Conservation (phyloP, 1,140 invertebrate species). For the Bombus vancouverensis region DNA sequence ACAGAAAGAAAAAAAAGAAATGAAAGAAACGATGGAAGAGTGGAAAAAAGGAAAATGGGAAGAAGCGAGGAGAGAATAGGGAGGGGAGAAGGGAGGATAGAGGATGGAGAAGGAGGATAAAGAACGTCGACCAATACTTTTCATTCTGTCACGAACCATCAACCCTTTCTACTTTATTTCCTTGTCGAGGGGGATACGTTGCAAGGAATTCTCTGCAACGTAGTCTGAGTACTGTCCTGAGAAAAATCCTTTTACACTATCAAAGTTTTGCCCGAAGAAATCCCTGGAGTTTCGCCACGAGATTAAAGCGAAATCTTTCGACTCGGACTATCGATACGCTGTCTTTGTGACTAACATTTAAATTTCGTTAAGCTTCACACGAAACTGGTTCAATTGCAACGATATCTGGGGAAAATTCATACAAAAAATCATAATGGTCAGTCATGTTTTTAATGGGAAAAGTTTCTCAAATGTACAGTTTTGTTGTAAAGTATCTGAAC, state of each 20-base stretch:
- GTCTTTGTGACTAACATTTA: neutral
- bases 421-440: too few relatives aligned
- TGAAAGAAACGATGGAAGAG: neutral
- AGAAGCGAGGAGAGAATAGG: conserved; percentile 54
- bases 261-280: conserved; percentile 55
- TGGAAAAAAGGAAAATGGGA: conserved; percentile 57
- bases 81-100: too few relatives aligned
- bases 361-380: conserved; percentile 11
- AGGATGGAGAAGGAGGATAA: neutral
- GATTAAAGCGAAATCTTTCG: conserved; percentile 55
- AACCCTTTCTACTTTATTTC: conserved; percentile 37
- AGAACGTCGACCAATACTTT: conserved; percentile 51
- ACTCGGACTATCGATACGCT: conserved; percentile 35
- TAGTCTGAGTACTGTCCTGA: conserved; percentile 45
- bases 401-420: too few relatives aligned
- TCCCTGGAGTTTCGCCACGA: conserved; percentile 53
- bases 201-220: conserved; percentile 53
- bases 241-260: conserved; percentile 62
- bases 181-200: conserved; percentile 47
- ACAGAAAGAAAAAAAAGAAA: neutral
- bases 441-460: too few relatives aligned
- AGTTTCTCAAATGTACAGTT: too few relatives aligned
- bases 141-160: conserved; percentile 46
- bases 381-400: neutral
- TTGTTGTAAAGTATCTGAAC: too few relatives aligned